Evolutionary conservation across 2,797 vertebrate genomes (phyloP), one percentile per base, ranked within the genome.

Genomic region (Chelon auratus): DNA sequence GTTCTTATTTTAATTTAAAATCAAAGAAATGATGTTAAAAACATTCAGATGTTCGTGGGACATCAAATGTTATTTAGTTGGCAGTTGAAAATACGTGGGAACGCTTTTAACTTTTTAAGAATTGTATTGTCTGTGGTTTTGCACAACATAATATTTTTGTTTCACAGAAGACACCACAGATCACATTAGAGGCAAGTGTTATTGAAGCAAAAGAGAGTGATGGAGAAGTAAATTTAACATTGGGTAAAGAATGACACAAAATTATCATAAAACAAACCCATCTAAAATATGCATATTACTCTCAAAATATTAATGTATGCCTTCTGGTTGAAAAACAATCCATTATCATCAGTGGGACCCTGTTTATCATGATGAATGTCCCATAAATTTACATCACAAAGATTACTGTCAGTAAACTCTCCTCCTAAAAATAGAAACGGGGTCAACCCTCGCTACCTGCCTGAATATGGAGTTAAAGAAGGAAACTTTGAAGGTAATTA

Each of bases 111-210:
- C 1, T 10, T 12, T 15, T 17, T 37, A 33, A 37, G 12, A 5
- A 15, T 65, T 62, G 54, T 10, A 18, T 47, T 47, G 7, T 18
- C 45, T 47, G 6, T 18, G 45, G 1, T 7, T 39, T 8, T 39
- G 37, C 37, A 39, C 8, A 9, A 4, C 30, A 33, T 51, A 69
- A 59, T 74, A 80, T 82, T 82, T 84, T 80, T 58, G 76, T 76
- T 75, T 75, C 64, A 76, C 76, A 83, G 70, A 86, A 69, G 68
- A 77, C 17, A 64, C 69, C 60, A 80, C 30, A 33, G 30, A 33
- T 42, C 50, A 10, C 2, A 53, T 58, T 30, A 40, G 15, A 53
- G 11, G 20, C 0, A 3, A 20, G 30, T 51, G 56, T 54, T 66
- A 20, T 62, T 59, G 13, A 55, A 5, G 56, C 50, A 43, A 17